Evolutionary conservation across 2,113 vertebrate species (phyloP).

Genomic region (Collichthys lucidus): DNA sequence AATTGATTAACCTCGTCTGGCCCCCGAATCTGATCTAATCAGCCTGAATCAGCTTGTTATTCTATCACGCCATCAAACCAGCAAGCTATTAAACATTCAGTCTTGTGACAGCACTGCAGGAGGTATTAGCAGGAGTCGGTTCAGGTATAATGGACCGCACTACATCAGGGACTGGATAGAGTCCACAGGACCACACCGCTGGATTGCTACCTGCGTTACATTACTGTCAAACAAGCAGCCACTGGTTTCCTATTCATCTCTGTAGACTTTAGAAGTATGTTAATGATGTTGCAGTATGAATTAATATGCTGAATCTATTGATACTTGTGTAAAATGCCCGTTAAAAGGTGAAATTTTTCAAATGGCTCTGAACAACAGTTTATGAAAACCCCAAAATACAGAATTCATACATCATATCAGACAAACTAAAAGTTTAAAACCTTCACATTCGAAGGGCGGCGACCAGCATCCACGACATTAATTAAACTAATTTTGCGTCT

Average conservation of each 20-base stretch:
- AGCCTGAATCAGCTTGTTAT: conserved; percentile 35
- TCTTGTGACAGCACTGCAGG: conserved; percentile 5
- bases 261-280: not conserved
- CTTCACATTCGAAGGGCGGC: not conserved
- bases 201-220: not conserved
- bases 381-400: not conserved
- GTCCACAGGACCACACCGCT: not conserved
- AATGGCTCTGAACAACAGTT: not conserved
- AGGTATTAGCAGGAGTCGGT: not conserved
- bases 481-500: not conserved
- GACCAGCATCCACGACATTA: no score
- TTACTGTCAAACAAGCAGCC: not conserved
- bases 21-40: conserved; percentile 43
- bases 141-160: not conserved
- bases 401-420: not conserved
- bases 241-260: not conserved
- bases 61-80: not conserved
- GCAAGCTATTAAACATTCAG: not conserved
- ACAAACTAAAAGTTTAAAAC: not conserved
- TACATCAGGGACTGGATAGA: not conserved
- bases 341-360: not conserved
- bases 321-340: not conserved
- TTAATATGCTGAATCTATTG: not conserved
- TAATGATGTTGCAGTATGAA: not conserved
- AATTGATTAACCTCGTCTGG: conserved; percentile 58